A percentile compares a stretch with the other conserved stretches of the same genome.
phyloP scores from a whole-genome alignment of 2,888 invertebrate genomes.

The Siphlonurus alternatus region DNA sequence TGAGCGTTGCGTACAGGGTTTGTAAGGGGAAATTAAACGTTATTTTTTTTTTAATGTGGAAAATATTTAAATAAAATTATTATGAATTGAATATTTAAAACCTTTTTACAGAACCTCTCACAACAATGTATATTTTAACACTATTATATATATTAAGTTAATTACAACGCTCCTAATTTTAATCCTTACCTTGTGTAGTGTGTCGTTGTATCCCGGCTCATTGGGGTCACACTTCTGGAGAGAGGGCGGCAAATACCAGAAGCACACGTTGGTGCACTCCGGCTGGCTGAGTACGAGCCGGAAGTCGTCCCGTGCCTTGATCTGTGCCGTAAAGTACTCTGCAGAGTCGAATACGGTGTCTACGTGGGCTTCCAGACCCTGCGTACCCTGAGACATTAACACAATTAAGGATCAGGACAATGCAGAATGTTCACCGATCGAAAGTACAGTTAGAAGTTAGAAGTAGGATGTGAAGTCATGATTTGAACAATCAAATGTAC shows the following conservation, averaged over 20 bases:
- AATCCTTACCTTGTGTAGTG: slow-evolving; percentile 40
- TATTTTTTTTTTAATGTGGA: not conserved
- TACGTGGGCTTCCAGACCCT: slow-evolving; percentile 59
- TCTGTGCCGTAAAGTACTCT: slow-evolving; percentile 46
- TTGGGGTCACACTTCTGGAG: slow-evolving; percentile 36
- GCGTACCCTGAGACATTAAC: slow-evolving; percentile 35
- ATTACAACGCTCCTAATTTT: too few species aligned
- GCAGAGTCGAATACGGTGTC: slow-evolving; percentile 62
- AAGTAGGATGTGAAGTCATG: not conserved
- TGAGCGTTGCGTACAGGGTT: not conserved
- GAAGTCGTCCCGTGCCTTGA: slow-evolving; percentile 53
- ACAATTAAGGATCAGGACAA: not conserved
- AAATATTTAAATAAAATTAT: not conserved
- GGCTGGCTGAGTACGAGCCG: slow-evolving; percentile 56
- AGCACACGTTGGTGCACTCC: slow-evolving; percentile 88
- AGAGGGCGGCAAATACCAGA: slow-evolving; percentile 86
- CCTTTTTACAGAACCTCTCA: too few species aligned
- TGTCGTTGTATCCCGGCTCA: slow-evolving; percentile 37
- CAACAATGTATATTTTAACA: too few species aligned
- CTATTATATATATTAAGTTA: too few species aligned
- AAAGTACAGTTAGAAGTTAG: not conserved
- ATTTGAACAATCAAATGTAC: not conserved
- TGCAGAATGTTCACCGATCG: not conserved
- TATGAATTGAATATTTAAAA: too few species aligned
- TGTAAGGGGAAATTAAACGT: not conserved